Conservation (phyloP, 1,140 invertebrate species). For the Propsilocerus akamusi region DNA sequence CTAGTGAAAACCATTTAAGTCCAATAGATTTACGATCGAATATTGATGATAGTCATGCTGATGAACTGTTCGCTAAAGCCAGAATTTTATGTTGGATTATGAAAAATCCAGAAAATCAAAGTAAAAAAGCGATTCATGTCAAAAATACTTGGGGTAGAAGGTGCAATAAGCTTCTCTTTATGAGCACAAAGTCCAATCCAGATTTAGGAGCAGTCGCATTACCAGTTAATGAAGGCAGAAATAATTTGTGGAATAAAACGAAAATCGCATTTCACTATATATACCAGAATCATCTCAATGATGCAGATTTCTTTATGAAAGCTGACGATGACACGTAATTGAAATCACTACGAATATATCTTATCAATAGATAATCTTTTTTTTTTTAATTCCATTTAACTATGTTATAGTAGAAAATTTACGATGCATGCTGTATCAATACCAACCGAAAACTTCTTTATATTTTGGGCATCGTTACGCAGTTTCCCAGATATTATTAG, state of each 20-base stretch:
- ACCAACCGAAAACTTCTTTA: conserved; percentile 48
- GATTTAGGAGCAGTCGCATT: conserved; percentile 37
- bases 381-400: no score
- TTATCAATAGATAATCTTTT: no score
- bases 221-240: conserved; percentile 60
- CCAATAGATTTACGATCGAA: no score
- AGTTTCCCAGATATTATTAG: conserved; percentile 37
- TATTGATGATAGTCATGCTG: no score
- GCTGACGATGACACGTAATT: conserved; percentile 85
- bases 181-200: conserved; percentile 55
- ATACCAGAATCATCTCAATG: conserved; percentile 52
- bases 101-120: conserved; percentile 76
- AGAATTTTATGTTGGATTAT: conserved; percentile 88
- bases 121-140: conserved; percentile 72
- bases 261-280: conserved; percentile 75
- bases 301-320: conserved; percentile 83
- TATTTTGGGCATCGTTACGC: conserved; percentile 17
- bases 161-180: conserved; percentile 77
- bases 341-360: no score
- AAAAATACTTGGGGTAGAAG: conserved; percentile 87
- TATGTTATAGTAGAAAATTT: conserved; percentile 80
- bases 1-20: no score
- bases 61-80: conserved; percentile 29
- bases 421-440: conserved; percentile 75
- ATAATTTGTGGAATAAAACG: conserved; percentile 81